Evolutionary conservation across 1,140 invertebrate genomes (phyloP).

Genomic region (Chelonus insularis): DNA sequence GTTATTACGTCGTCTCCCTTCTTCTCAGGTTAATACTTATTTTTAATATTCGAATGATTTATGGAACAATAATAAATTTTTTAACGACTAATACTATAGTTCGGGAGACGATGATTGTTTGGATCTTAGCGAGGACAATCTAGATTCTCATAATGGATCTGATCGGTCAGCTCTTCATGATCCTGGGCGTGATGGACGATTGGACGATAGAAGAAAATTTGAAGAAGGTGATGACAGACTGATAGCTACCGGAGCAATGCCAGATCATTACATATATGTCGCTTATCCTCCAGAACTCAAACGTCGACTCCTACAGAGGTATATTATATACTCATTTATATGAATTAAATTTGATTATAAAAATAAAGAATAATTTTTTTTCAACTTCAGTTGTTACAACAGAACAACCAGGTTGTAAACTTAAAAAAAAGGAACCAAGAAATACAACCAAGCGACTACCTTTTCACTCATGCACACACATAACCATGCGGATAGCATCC

Average conservation of each 20-base stretch:
- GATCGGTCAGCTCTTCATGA: slow-evolving; percentile 49
- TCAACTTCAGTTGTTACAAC: slow-evolving; percentile 72
- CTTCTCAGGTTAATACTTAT: slow-evolving; percentile 71
- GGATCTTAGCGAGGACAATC: slow-evolving; percentile 54
- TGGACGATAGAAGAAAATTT: slow-evolving; percentile 58
- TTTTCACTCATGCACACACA: slow-evolving; percentile 21
- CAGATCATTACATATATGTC: slow-evolving; percentile 82
- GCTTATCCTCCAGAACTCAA: slow-evolving; percentile 83
- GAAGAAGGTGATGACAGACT: slow-evolving; percentile 52
- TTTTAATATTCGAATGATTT: background rate
- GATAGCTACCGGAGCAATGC: slow-evolving; percentile 44
- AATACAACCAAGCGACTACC: background rate
- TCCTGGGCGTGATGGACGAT: slow-evolving; percentile 54
- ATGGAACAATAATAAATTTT: background rate
- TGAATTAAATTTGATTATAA: background rate
- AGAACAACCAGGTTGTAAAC: slow-evolving; percentile 70
- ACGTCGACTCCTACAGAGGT: slow-evolving; percentile 78
- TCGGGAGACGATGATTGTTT: slow-evolving; percentile 45
- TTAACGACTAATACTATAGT: slow-evolving; percentile 30
- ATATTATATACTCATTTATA: slow-evolving; percentile 41
- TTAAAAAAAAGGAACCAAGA: background rate
- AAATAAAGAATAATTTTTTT: slow-evolving; percentile 31
- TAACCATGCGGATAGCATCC: slow-evolving; percentile 12
- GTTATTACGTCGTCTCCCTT: slow-evolving; percentile 89
- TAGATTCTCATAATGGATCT: slow-evolving; percentile 40